Evolutionary conservation across 2,888 invertebrate genomes (phyloP).

Genomic region (Oscheius onirici): DNA sequence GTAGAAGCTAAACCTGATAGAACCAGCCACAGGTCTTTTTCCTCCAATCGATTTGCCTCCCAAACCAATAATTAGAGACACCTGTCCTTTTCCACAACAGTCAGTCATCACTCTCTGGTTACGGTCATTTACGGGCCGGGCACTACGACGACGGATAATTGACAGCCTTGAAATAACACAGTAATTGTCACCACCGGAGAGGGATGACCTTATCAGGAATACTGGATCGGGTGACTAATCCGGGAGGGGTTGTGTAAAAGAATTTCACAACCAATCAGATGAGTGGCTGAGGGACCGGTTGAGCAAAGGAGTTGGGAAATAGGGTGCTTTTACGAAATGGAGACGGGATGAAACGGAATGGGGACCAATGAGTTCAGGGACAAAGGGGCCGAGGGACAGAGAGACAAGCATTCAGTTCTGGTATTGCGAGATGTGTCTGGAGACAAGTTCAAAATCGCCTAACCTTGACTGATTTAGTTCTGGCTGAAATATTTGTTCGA

Average conservation of each 20-base stretch:
- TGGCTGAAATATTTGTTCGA: no score
- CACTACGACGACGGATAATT: slow-evolving; percentile 1
- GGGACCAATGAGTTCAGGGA: not conserved
- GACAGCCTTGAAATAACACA: slow-evolving; percentile 31
- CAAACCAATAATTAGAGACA: slow-evolving; percentile 4
- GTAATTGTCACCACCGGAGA: slow-evolving; percentile 15
- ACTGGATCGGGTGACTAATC: no score
- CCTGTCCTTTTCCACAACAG: not conserved
- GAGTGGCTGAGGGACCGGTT: not conserved
- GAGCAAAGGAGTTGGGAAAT: not conserved
- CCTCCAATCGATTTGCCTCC: not conserved
- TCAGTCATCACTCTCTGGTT: not conserved
- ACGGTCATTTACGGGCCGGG: slow-evolving; percentile 17
- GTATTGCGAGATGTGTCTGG: no score
- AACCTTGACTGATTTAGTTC: no score
- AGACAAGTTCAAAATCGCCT: no score
- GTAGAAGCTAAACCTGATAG: no score
- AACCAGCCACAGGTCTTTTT: not conserved
- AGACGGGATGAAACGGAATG: not conserved
- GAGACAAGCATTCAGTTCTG: no score
- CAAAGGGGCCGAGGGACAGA: not conserved
- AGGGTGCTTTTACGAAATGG: not conserved
- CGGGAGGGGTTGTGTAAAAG: not conserved
- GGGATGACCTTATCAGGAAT: slow-evolving; percentile 17
- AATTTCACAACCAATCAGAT: not conserved